Conservation (phyloP, 2,113 vertebrate species). For the Dipodomys stephensi region DNA sequence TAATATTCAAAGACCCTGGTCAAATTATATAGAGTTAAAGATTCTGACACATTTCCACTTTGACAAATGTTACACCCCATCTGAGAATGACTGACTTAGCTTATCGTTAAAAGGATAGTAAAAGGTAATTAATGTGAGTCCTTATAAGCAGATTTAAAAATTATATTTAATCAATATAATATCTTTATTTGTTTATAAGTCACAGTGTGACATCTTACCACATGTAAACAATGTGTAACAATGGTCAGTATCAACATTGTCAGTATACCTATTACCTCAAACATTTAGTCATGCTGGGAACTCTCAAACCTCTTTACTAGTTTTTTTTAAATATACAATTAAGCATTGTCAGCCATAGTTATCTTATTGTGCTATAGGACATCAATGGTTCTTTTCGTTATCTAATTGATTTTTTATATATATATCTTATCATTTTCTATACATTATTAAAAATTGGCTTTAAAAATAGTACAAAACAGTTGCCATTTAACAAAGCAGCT, state of each 20-base stretch:
- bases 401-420: background rate
- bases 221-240: background rate
- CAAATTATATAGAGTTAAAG: background rate
- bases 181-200: background rate
- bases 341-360: background rate
- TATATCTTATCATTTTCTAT: too few relatives aligned
- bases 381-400: background rate
- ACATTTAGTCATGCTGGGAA: background rate
- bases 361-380: background rate
- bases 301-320: background rate
- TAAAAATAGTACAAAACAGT: too few relatives aligned
- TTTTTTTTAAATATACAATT: background rate
- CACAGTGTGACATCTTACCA: background rate
- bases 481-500: too few relatives aligned
- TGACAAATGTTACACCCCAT: background rate
- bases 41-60: background rate
- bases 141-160: background rate
- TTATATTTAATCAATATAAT: background rate
- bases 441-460: too few relatives aligned
- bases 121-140: conserved; percentile 1
- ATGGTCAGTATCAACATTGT: background rate
- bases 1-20: background rate
- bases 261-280: background rate
- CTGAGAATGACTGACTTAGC: background rate
- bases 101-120: background rate